Percentiles rank a stretch among this genome's conserved stretches.
Evolutionary conservation across 2,113 vertebrate genomes (phyloP).

Genomic region (Apteryx owenii): DNA sequence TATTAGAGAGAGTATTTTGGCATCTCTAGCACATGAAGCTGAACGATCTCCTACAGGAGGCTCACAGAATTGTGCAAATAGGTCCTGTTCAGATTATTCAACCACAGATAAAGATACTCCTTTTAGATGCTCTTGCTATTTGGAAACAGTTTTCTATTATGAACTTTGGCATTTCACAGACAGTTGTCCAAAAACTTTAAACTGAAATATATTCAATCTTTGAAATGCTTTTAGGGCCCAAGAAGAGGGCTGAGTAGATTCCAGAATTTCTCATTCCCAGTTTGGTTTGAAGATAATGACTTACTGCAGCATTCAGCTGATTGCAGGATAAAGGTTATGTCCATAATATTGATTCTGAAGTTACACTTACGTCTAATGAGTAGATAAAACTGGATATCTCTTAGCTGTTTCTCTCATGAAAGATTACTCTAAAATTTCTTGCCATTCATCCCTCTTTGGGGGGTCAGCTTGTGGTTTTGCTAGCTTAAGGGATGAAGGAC

Average conservation of each 20-base stretch:
- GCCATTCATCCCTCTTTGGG: background rate
- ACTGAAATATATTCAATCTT: background rate
- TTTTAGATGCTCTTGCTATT: background rate
- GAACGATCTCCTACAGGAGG: background rate
- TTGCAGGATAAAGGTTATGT: background rate
- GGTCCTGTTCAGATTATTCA: background rate
- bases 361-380: background rate
- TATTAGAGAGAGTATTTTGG: background rate
- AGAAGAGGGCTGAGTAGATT: background rate
- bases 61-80: background rate
- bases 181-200: background rate
- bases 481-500: background rate
- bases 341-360: background rate
- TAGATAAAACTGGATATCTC: background rate
- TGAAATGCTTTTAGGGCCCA: background rate
- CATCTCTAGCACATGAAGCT: accelerated
- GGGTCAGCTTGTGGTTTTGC: background rate
- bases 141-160: background rate
- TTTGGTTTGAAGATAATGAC: background rate
- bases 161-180: background rate
- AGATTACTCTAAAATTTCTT: background rate
- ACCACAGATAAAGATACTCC: background rate
- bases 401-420: background rate
- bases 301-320: background rate
- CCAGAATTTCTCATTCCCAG: background rate